Evolutionary conservation across 2,888 invertebrate species (phyloP), one percentile per base, ranked within the genome.

Genomic region (Chymomyza caudatula): DNA sequence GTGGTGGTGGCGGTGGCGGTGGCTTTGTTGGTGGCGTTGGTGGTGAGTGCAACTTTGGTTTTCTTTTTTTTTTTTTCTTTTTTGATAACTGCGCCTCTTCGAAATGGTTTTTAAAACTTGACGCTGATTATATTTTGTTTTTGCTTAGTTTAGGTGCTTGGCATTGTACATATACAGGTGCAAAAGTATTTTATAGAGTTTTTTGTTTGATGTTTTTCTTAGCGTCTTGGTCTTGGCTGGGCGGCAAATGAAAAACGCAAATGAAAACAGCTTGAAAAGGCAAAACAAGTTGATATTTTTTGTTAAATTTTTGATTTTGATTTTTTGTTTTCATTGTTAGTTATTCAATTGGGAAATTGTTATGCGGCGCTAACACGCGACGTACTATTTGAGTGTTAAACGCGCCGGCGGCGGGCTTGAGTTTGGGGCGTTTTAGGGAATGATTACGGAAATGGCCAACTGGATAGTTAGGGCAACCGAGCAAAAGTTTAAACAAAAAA

Each of bases 401-500:
- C 29, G 29, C 29, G 29, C 29, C 29, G 29, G n/a, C n/a, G n/a
- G n/a, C n/a, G n/a, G n/a, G n/a, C n/a, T n/a, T n/a, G n/a, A n/a
- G n/a, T n/a, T n/a, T n/a, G n/a, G n/a, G n/a, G n/a, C n/a, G n/a
- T n/a, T n/a, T n/a, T n/a, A n/a, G n/a, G n/a, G n/a, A n/a, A n/a
- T n/a, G n/a, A n/a, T n/a, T n/a, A n/a, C n/a, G n/a, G n/a, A n/a
- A n/a, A n/a, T 6, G 25, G 23, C 23, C 20, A 54, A 54, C 11
- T n/a, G 8, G 3, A 54, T 29, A 8, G 56, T 1, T n/a, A 56
- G 43, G 11, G 22, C 51, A 17, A 20, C 5, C 4, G 60, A 51
- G 65, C 67, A 65, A 67, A 73, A 71, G 65, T 72, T 72, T 62
- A 70, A 60, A 67, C 57, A 75, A 68, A 69, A 70, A 60, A 49